These are phyloP conservation scores for Phodopus roborovskii DNA, from an alignment of 2,113 vertebrate species.

Conservation along the genomic window DNA sequence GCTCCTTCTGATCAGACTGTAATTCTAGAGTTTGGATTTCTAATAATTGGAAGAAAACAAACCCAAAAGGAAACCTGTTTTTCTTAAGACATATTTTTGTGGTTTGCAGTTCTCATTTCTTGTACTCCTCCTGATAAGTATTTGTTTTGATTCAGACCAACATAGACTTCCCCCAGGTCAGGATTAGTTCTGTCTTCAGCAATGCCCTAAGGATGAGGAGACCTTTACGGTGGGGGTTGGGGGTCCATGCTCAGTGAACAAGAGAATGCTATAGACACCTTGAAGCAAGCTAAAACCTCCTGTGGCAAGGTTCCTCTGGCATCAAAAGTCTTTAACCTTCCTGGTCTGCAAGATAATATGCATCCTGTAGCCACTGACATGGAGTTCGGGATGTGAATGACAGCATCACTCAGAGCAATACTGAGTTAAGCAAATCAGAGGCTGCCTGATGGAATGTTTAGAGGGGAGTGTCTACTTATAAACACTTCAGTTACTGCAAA, in stretches of 20 bases:
- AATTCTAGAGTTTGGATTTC: slow-evolving; percentile 39
- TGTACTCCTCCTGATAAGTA: not conserved
- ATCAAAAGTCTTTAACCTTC: slow-evolving; percentile 10
- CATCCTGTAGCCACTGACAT: not conserved
- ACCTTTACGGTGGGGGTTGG: not conserved
- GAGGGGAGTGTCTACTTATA: not conserved
- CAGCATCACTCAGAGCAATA: not conserved
- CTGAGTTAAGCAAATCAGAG: slow-evolving; percentile 35
- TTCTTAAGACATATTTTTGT: slow-evolving; percentile 44
- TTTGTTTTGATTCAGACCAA: slow-evolving; percentile 49
- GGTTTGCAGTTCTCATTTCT: slow-evolving; percentile 27
- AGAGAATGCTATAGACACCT: not conserved
- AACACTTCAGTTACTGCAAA: slow-evolving; percentile 38
- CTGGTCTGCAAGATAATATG: not conserved
- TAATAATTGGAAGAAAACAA: slow-evolving; percentile 45
- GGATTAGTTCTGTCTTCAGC: slow-evolving; percentile 16
- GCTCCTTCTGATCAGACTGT: not conserved
- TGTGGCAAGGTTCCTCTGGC: not conserved
- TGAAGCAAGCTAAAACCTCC: not conserved
- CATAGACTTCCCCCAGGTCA: not conserved
- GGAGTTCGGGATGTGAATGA: slow-evolving; percentile 43
- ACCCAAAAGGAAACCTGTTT: slow-evolving; percentile 10
- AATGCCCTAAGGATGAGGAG: not conserved
- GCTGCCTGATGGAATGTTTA: not conserved
- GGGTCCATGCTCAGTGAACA: not conserved